Percentiles rank a stretch among this genome's conserved stretches.
Conservation (phyloP, 2,113 vertebrate species). For the Brachypteracias leptosomus region DNA sequence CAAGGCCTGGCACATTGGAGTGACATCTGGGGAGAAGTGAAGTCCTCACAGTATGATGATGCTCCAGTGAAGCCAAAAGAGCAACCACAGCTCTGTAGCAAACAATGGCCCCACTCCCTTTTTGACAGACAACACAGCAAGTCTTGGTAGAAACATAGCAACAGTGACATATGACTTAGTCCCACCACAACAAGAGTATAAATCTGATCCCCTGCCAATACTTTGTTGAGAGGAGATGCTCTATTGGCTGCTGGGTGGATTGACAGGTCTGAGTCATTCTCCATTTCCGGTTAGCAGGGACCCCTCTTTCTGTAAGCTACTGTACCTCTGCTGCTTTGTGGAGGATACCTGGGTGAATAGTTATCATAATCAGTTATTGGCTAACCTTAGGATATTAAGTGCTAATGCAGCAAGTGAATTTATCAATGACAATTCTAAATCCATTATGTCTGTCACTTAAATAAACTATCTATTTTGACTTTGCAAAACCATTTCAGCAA, state of each 20-base stretch:
- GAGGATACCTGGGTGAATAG: neutral
- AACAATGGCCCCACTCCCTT: too few species aligned
- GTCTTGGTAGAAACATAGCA: neutral
- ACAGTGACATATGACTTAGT: neutral
- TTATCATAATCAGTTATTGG: neutral
- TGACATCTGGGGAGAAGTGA: too few species aligned
- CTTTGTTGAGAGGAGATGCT: neutral
- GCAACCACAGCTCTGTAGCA: neutral
- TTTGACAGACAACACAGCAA: neutral
- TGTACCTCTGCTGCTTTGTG: neutral
- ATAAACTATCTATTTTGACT: neutral
- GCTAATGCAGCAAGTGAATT: neutral
- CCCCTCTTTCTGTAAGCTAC: neutral
- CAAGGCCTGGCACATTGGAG: too few species aligned
- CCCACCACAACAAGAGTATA: neutral
- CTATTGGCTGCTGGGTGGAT: neutral
- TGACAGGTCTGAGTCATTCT: neutral
- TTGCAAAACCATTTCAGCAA: neutral
- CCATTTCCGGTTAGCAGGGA: neutral
- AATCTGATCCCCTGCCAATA: neutral
- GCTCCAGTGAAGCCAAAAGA: too few species aligned
- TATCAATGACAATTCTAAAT: neutral
- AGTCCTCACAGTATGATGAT: too few species aligned
- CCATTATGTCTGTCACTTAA: neutral
- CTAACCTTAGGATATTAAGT: neutral